A percentile compares a stretch with the other conserved stretches of the same genome.
Conservation (phyloP, 1,140 invertebrate species). For the Gonatopus flavifemur region DNA sequence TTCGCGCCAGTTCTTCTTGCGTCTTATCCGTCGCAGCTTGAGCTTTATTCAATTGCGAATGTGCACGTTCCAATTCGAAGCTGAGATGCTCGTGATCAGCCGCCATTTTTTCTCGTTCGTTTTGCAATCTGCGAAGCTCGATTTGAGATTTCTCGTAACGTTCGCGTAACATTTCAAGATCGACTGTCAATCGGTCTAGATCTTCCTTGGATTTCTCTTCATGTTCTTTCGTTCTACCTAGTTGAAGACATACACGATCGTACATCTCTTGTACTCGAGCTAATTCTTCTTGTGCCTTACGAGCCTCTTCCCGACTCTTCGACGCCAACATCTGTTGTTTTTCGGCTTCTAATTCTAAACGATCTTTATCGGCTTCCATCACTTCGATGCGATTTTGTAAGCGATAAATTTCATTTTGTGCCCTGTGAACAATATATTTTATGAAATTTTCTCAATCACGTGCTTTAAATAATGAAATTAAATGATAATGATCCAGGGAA, state of each 20-base stretch:
- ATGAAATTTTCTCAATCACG: conserved; percentile 6
- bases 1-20: conserved; percentile 83
- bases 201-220: conserved; percentile 91
- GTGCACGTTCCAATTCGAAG: conserved; percentile 82
- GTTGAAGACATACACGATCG: conserved; percentile 79
- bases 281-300: conserved; percentile 83
- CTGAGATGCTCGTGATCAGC: conserved; percentile 81
- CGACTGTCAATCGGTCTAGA: conserved; percentile 75
- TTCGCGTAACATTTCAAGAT: conserved; percentile 84
- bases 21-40: conserved; percentile 82
- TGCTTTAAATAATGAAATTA: background rate
- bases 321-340: conserved; percentile 76
- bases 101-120: conserved; percentile 83
- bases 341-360: conserved; percentile 82
- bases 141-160: conserved; percentile 86
- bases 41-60: conserved; percentile 79
- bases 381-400: conserved; percentile 85
- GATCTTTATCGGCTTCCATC: conserved; percentile 81
- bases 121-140: conserved; percentile 77
- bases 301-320: conserved; percentile 82
- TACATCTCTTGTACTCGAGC: conserved; percentile 83
- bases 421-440: conserved; percentile 59
- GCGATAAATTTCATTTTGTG: conserved; percentile 85
- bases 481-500: background rate
- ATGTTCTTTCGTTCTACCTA: conserved; percentile 81